Evolutionary conservation across 2,113 vertebrate genomes (phyloP).

Genomic region (Nycticorax nycticorax): DNA sequence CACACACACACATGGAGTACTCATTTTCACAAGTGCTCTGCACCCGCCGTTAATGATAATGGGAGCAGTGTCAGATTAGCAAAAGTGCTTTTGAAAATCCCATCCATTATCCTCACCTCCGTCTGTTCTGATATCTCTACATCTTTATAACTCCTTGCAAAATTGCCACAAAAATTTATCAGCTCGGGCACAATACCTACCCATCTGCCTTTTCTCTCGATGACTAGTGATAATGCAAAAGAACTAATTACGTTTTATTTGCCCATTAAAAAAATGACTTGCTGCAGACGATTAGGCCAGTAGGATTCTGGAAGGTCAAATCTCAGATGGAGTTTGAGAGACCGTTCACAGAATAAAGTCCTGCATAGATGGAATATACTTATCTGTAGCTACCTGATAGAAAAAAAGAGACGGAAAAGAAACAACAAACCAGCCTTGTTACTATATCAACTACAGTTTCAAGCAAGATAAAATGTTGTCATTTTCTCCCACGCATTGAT

Average conservation of each 20-base stretch:
- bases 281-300: not conserved
- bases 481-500: not conserved
- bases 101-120: not conserved
- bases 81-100: not conserved
- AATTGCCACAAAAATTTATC: not conserved
- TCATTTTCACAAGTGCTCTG: not conserved
- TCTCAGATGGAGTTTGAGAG: not conserved
- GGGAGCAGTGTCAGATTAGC: not conserved
- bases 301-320: conserved; percentile 12
- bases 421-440: not conserved
- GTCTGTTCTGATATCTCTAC: not conserved
- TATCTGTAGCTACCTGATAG: not conserved
- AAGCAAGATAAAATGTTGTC: conserved; percentile 25
- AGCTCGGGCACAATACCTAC: not conserved
- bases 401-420: not conserved
- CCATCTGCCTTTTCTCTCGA: not conserved
- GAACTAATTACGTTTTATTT: conserved; percentile 16
- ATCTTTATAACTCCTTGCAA: not conserved
- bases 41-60: not conserved
- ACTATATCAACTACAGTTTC: not conserved
- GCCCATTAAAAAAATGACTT: not conserved
- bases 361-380: not conserved
- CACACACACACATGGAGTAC: not conserved
- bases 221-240: conserved; percentile 15
- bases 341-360: not conserved